Base-by-base conservation (phyloP, 2,797 vertebrate genomes). In the Vultur gryphus region DNA sequence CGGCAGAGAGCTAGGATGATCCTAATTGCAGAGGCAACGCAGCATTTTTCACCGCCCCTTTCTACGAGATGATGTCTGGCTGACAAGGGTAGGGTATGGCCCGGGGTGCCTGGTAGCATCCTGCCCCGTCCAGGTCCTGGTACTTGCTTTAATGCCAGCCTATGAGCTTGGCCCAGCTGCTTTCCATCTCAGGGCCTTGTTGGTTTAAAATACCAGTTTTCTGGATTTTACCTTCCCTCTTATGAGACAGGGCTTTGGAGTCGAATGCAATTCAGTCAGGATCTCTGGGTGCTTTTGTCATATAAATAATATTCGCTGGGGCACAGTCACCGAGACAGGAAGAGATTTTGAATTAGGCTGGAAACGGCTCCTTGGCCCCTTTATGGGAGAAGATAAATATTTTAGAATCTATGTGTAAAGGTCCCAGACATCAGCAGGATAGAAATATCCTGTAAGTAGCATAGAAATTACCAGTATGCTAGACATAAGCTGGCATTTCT, bases 21-120 rank as follows among this genome's bases (percentile, higher is more conserved):
- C 20, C 54, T 41, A 33, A 2, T 0, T 13, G 12, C 37, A 81
- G 39, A 48, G 31, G 25, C 7, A 41, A 33, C 0, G 1, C 14
- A 16, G 2, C 0, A 6, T 5, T 57, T 80, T 33, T 31, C 8
- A 11, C 13, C 6, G 3, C 0, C 11, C 2, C 9, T 17, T 61
- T 44, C 79, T 20, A 1, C 0, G 1, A 19, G 37, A 1, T 10
- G 44, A 35, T 23, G 9, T 8, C 54, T 71, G 41, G 7, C 24
- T 59, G 44, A 41, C 14, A 48, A 73, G 46, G 7, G 37, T 28
- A 75, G 15, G 19, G 3, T 9, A 7, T 16, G 29, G 33, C 4
- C 21, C 7, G 1, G 9, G 31, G 15, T 46, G 7, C 8, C 44
- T 28, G 19, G 20, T 16, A 35, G 9, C 3, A 12, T 19, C 51